These are phyloP conservation scores for Tachyglossus aculeatus DNA, from an alignment of 2,797 vertebrate species.

Conservation along the genomic window DNA sequence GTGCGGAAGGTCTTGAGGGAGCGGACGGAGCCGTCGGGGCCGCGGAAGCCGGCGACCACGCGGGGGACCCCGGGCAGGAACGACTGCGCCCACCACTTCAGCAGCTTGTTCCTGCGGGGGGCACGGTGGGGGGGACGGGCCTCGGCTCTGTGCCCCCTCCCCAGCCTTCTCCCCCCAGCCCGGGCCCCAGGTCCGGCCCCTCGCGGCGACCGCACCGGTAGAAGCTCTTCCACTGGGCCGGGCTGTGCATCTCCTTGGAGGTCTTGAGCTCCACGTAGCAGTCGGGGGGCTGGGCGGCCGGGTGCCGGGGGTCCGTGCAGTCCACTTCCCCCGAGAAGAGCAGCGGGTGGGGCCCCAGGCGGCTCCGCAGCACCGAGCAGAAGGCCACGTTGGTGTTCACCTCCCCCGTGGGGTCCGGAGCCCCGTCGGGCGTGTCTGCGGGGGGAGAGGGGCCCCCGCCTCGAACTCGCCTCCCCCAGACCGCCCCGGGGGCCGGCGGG, in stretches of 20 bases:
- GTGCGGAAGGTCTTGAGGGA: constrained; percentile 83
- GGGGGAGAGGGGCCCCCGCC: constrained; percentile 25
- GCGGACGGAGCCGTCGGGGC: constrained; percentile 82
- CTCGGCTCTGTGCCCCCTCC: not conserved
- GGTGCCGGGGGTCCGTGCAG: constrained; percentile 78
- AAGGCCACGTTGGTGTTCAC: constrained; percentile 92
- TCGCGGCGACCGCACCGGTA: constrained; percentile 71
- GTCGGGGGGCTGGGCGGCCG: constrained; percentile 74
- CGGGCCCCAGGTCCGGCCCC: not conserved
- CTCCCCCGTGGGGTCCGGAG: constrained; percentile 79
- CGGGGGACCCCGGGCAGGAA: constrained; percentile 78
- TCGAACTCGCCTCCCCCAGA: no score
- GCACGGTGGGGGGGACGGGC: not conserved
- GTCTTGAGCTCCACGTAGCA: constrained; percentile 93
- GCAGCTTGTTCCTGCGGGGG: constrained; percentile 62
- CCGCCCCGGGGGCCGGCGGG: no score
- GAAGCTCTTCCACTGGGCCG: constrained; percentile 87
- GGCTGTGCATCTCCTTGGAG: constrained; percentile 85
- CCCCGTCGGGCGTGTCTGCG: constrained; percentile 61
- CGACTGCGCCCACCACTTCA: constrained; percentile 76
- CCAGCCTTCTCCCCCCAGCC: not conserved
- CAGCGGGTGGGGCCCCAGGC: constrained; percentile 82
- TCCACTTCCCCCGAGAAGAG: constrained; percentile 92
- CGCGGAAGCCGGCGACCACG: constrained; percentile 87
- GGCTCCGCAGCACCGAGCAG: constrained; percentile 89